Conservation (phyloP, 2,888 invertebrate species). For the Ichneumon xanthorius region DNA sequence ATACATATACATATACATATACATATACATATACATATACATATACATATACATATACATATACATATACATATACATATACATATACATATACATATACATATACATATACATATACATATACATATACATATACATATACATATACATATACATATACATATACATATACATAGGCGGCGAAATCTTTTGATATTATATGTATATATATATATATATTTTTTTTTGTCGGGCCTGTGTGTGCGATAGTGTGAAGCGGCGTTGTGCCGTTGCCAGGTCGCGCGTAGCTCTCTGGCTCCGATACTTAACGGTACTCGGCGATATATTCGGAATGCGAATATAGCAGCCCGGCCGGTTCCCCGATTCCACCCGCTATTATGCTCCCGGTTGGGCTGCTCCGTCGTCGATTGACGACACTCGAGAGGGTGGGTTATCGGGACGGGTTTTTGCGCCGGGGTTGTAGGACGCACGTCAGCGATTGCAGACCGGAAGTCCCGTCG, state of each 20-base stretch:
- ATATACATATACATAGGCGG: too few relatives aligned
- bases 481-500: constrained; percentile 50
- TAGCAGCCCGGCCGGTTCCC: constrained; percentile 25
- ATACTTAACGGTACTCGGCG: constrained; percentile 57
- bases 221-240: too few relatives aligned
- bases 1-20: too few relatives aligned
- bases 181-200: too few relatives aligned
- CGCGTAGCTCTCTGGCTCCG: constrained; percentile 34
- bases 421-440: constrained; percentile 15
- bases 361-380: constrained; percentile 33
- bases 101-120: too few relatives aligned
- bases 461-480: constrained; percentile 17
- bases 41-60: too few relatives aligned
- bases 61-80: too few relatives aligned
- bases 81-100: too few relatives aligned
- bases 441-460: neutral
- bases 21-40: too few relatives aligned
- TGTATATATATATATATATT: too few relatives aligned
- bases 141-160: too few relatives aligned
- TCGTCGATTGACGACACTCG: constrained; percentile 53
- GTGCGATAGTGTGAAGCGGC: constrained; percentile 13
- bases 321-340: constrained; percentile 48
- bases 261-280: constrained; percentile 58
- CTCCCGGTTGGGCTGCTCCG: constrained; percentile 27
- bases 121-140: too few relatives aligned